These are phyloP conservation scores for Drosophila nr. perissopoda DNA, from an alignment of 2,888 invertebrate genomes.

Conservation along the genomic window DNA sequence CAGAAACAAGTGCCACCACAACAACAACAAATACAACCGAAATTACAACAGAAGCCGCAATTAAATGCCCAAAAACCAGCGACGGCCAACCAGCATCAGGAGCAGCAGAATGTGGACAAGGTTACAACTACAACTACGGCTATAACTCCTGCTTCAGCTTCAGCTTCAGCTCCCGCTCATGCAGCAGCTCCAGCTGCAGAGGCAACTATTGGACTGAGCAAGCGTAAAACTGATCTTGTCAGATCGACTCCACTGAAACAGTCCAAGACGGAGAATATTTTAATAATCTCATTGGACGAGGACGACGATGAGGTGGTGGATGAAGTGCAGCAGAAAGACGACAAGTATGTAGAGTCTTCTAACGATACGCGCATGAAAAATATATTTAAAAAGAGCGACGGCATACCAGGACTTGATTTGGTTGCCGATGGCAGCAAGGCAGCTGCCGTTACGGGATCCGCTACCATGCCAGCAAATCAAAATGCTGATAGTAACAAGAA, in stretches of 20 bases:
- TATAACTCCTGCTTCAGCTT: background rate
- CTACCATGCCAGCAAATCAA: background rate
- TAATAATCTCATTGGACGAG: constrained; percentile 69
- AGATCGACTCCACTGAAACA: constrained; percentile 32
- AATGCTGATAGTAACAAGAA: constrained; percentile 50
- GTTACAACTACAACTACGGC: background rate
- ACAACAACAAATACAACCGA: background rate
- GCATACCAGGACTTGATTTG: constrained; percentile 91
- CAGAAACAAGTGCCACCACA: background rate
- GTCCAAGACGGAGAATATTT: constrained; percentile 59
- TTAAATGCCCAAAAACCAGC: background rate
- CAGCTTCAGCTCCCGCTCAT: background rate
- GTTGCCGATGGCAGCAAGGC: constrained; percentile 85
- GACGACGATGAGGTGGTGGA: constrained; percentile 61
- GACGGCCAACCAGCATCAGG: background rate
- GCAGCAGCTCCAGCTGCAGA: background rate
- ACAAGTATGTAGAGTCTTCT: background rate
- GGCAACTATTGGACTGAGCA: constrained; percentile 37
- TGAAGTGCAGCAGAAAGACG: background rate
- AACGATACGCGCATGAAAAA: constrained; percentile 61
- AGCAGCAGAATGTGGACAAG: constrained; percentile 12
- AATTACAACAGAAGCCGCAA: background rate
- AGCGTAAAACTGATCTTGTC: constrained; percentile 60
- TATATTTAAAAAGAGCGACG: constrained; percentile 83
- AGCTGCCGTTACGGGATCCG: constrained; percentile 65